Conservation (phyloP, 2,888 invertebrate species). For the Brachyptera putata region DNA sequence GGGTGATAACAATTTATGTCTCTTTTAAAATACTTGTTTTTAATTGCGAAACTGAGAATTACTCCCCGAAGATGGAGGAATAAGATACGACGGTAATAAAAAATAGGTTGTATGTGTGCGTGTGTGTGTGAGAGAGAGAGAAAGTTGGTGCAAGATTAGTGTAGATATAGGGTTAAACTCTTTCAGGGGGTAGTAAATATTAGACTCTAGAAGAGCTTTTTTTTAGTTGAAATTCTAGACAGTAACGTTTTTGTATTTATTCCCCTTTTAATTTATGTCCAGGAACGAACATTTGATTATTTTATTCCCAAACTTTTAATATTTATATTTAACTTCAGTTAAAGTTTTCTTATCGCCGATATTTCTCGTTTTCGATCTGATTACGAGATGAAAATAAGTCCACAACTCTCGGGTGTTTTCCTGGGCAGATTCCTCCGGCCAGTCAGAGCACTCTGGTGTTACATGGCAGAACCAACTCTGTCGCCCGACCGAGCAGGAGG, state of each 20-base stretch:
- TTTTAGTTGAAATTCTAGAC: background rate
- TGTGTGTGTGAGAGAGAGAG: no score
- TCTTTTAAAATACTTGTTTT: conserved; percentile 44
- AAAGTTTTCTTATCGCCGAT: background rate
- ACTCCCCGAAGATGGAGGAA: conserved; percentile 39
- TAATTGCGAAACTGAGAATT: conserved; percentile 47
- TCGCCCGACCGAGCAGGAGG: conserved; percentile 27
- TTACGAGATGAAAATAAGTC: conserved; percentile 13
- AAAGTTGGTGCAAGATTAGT: conserved; percentile 11
- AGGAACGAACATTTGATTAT: conserved; percentile 12
- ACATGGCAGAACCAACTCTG: conserved; percentile 18
- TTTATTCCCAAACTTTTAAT: conserved; percentile 12
- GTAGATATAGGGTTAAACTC: conserved; percentile 11
- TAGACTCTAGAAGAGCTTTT: background rate
- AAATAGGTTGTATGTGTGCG: conserved; percentile 37
- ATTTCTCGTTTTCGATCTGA: background rate
- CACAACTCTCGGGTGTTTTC: conserved; percentile 21
- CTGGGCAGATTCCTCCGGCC: background rate
- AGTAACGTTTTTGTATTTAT: background rate
- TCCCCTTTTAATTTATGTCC: background rate
- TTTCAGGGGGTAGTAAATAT: conserved; percentile 16
- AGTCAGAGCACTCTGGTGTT: background rate
- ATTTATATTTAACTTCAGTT: background rate
- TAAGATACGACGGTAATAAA: conserved; percentile 42
- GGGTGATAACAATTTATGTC: conserved; percentile 43